A percentile compares a stretch with the other conserved stretches of the same genome.
These are phyloP conservation scores for Drosophila yakuba DNA, from an alignment of 1,140 invertebrate genomes.

Conservation along the genomic window DNA sequence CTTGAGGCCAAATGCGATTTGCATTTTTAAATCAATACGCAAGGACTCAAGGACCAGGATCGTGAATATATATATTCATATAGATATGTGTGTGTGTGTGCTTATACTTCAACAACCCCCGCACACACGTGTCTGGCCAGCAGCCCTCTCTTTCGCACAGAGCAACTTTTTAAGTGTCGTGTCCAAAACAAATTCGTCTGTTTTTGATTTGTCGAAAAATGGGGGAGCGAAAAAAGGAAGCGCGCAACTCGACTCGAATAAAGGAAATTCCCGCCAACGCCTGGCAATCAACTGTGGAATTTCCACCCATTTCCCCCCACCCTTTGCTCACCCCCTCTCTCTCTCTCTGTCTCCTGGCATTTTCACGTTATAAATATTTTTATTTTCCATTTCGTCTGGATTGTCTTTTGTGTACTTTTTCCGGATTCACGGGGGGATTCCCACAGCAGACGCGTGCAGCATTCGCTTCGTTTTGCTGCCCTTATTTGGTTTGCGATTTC, in stretches of 20 bases:
- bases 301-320: conserved; percentile 23
- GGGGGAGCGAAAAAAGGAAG: conserved; percentile 38
- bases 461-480: conserved; percentile 8
- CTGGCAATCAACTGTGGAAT: conserved; percentile 64
- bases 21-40: conserved; percentile 80
- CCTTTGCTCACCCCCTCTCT: not conserved
- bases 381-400: conserved; percentile 76
- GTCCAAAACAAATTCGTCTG: conserved; percentile 84
- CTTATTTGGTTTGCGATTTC: conserved; percentile 55
- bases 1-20: conserved; percentile 77
- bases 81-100: not conserved
- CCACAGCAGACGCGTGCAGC: conserved; percentile 39
- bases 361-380: conserved; percentile 83
- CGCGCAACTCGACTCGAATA: conserved; percentile 21
- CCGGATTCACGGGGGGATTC: conserved; percentile 31
- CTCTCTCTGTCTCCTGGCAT: conserved; percentile 51
- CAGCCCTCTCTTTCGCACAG: conserved; percentile 30
- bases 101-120: conserved; percentile 14
- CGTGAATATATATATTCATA: conserved; percentile 15
- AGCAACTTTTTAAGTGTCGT: conserved; percentile 81
- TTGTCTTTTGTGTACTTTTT: conserved; percentile 29
- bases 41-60: conserved; percentile 53
- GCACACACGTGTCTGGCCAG: conserved; percentile 62
- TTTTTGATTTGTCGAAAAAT: conserved; percentile 82
- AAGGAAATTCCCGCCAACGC: conserved; percentile 54